Percentiles rank a stretch among this genome's conserved stretches.
phyloP scores from a whole-genome alignment of 1,140 invertebrate genomes.

The Pseudobourletiella spinata region DNA sequence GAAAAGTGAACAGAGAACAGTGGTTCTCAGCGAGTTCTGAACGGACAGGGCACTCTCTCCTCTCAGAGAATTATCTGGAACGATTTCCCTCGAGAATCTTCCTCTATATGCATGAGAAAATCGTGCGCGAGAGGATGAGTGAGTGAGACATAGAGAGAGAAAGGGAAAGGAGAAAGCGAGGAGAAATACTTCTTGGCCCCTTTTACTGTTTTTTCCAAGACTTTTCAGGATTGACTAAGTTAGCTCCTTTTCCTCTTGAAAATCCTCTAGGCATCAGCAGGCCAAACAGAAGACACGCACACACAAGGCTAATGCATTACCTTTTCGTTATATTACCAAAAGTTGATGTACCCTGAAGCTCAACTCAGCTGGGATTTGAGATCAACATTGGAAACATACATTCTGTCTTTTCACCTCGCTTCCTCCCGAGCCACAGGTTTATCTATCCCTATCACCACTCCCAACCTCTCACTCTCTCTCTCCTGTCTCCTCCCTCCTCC shows the following conservation, averaged over 20 bases:
- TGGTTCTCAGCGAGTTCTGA: constrained; percentile 14
- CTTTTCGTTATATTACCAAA: constrained; percentile 20
- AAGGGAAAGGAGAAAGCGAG: constrained; percentile 4
- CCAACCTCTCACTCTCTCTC: not conserved
- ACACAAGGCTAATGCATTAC: constrained; percentile 22
- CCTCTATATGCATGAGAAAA: not conserved
- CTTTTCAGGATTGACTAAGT: constrained; percentile 13
- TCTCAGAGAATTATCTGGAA: constrained; percentile 13
- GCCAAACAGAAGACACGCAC: constrained; percentile 16
- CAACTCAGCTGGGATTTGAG: constrained; percentile 23
- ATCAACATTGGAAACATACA: constrained; percentile 22
- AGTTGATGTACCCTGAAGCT: constrained; percentile 24
- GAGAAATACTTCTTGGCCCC: constrained; percentile 6
- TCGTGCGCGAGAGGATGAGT: too few species aligned
- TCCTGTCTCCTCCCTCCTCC: not conserved
- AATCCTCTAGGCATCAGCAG: constrained; percentile 7
- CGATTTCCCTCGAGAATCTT: constrained; percentile 16
- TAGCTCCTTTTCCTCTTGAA: constrained; percentile 15
- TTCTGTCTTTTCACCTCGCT: constrained; percentile 23
- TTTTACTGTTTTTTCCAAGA: constrained; percentile 15
- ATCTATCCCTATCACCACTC: constrained; percentile 21
- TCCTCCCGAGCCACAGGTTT: constrained; percentile 20
- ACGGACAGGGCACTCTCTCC: constrained; percentile 9
- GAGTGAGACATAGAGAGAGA: constrained; percentile 1
- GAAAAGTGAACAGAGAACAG: not conserved